Percentiles rank a stretch among this genome's conserved stretches.
phyloP scores from a whole-genome alignment of 2,797 vertebrate species.

The Gallinago stenura region DNA sequence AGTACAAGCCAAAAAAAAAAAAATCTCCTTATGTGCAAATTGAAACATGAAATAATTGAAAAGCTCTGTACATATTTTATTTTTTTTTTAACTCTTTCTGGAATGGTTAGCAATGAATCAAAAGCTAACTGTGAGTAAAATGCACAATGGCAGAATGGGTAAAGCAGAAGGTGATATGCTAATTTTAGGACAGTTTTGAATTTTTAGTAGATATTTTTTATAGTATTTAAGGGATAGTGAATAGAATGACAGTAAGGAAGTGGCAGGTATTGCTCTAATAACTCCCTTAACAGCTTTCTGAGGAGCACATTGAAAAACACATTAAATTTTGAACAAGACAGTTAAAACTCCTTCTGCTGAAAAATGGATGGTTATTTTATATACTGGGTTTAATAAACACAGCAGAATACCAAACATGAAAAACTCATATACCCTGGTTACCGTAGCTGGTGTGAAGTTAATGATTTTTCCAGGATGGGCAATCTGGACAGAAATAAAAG shows the following conservation, averaged over 20 bases:
- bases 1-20: not conserved
- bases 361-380: not conserved
- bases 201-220: slow-evolving; percentile 31
- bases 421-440: not conserved
- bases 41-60: slow-evolving; percentile 18
- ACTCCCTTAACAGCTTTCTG: not conserved
- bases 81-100: not conserved
- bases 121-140: not conserved
- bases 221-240: not conserved
- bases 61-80: not conserved
- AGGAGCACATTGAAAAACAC: not conserved
- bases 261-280: slow-evolving; percentile 20
- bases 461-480: not conserved
- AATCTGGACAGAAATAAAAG: not conserved
- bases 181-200: not conserved
- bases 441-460: not conserved
- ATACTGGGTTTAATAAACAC: not conserved
- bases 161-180: not conserved
- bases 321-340: not conserved
- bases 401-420: not conserved
- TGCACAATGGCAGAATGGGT: not conserved
- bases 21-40: not conserved
- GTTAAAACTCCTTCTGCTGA: not conserved
- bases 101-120: not conserved
- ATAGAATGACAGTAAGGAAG: not conserved